Base-by-base conservation (phyloP, 64 coral and sea anemone species). In the Anthopleura sola region DNA sequence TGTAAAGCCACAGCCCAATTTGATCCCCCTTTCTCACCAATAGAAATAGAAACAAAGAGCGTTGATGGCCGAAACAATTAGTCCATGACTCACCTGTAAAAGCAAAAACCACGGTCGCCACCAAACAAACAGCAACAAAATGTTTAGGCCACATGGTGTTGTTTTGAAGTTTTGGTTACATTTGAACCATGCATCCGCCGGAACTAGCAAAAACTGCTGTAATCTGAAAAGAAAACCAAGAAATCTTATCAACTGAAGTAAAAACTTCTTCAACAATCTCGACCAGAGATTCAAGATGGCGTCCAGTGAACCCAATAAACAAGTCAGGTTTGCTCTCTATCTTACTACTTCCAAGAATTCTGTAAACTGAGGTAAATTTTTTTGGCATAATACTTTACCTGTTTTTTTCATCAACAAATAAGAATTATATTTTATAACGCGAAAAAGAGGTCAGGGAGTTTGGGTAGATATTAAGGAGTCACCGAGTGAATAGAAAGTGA, bases 71-170 rank as follows among this genome's bases (percentile, higher is more conserved):
- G 46, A 53, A 53, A 14, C 50, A 53, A 53, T 53, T 53, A 2
- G 50, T 53, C 40, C 12, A 53, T 15, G 31, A 32, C 66, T 71
- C 34, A 71, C 66, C 66, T 71, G 66, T 71, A 28, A 71, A 71
- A 32, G 28, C 29, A 15, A 71, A 71, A 36, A 71, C 66, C 34
- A 71, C 66, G 29, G 12, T 4, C 29, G 66, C 66, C 29, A 71
- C 28, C 28, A 34, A 71, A 71, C 31, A 71, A 71, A 71, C 66
- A 71, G n/a, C 66, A 71, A 71, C 66, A 71, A 32, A 32, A 71
- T 71, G 66, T 71, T 71, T 71, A 71, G 66, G 26, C 26, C 66
- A 71, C 66, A 71, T 71, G 29, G 31, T 71, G 66, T 71, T 34
- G 2, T 71, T 15, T 32, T 71, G 26, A 11, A 32, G 31, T 71